These are phyloP conservation scores for Brevimyrus niger DNA, from an alignment of 2,113 vertebrate genomes.

Conservation along the genomic window DNA sequence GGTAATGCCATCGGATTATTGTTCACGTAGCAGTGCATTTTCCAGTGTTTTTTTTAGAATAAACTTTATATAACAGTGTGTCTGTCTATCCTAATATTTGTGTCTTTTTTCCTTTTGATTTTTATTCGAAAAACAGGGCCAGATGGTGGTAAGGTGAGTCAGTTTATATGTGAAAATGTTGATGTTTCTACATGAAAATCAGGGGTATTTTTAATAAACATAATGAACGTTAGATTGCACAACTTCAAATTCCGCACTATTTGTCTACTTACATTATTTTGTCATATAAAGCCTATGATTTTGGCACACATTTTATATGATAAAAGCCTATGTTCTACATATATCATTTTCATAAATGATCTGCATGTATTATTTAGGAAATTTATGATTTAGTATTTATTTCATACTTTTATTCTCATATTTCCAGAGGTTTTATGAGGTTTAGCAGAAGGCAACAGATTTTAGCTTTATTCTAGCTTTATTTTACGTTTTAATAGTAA, in stretches of 20 bases:
- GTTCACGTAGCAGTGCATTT: background rate
- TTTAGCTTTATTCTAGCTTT: background rate
- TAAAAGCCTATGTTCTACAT: background rate
- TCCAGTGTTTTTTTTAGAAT: background rate
- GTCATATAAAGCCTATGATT: background rate
- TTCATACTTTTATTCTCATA: background rate
- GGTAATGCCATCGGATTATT: conserved; percentile 7
- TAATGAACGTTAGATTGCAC: background rate
- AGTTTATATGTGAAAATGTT: background rate
- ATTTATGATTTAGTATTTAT: background rate
- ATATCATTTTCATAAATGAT: background rate
- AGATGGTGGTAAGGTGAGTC: conserved; percentile 71
- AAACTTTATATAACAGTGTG: background rate
- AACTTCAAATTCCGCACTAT: background rate
- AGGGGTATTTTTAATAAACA: background rate
- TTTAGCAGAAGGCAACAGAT: background rate
- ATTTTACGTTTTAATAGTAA: background rate
- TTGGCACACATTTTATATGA: background rate
- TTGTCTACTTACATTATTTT: background rate
- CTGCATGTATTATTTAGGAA: background rate
- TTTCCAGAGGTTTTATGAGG: background rate
- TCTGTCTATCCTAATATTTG: conserved; percentile 26
- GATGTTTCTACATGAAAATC: background rate
- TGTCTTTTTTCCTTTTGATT: conserved; percentile 27
- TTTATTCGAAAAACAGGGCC: conserved; percentile 57